phyloP scores from a whole-genome alignment of 2,888 invertebrate species.

The Tenthredo mesomela region DNA sequence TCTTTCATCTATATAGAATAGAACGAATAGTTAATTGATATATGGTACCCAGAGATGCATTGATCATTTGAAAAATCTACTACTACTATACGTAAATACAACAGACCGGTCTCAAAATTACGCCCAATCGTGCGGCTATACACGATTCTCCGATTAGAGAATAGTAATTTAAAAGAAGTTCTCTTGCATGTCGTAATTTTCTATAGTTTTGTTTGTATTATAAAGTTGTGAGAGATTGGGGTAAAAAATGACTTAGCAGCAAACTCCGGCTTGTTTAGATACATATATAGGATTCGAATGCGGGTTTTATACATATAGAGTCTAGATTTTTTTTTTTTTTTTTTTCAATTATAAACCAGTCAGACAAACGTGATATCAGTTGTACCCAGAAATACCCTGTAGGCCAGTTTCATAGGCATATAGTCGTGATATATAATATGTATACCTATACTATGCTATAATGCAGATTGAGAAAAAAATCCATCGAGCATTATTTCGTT shows the following conservation, averaged over 20 bases:
- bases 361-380: not conserved
- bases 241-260: not conserved
- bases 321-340: not conserved
- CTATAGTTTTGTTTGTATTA: not conserved
- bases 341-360: not conserved
- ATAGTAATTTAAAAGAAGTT: too few relatives aligned
- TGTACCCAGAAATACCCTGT: not conserved
- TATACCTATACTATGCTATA: not conserved
- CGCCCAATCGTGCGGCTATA: too few relatives aligned
- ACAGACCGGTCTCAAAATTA: too few relatives aligned
- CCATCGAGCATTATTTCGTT: not conserved
- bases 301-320: too few relatives aligned
- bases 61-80: slow-evolving; percentile 66
- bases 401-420: not conserved
- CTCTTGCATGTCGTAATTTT: not conserved
- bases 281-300: too few relatives aligned
- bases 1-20: not conserved
- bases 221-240: too few relatives aligned
- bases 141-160: too few relatives aligned
- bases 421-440: too few relatives aligned
- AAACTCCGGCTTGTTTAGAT: not conserved
- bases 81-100: not conserved
- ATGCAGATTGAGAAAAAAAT: not conserved
- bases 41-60: slow-evolving; percentile 75
- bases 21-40: not conserved